Conservation (phyloP, 2,113 vertebrate species). For the Brachirus orientalis region DNA sequence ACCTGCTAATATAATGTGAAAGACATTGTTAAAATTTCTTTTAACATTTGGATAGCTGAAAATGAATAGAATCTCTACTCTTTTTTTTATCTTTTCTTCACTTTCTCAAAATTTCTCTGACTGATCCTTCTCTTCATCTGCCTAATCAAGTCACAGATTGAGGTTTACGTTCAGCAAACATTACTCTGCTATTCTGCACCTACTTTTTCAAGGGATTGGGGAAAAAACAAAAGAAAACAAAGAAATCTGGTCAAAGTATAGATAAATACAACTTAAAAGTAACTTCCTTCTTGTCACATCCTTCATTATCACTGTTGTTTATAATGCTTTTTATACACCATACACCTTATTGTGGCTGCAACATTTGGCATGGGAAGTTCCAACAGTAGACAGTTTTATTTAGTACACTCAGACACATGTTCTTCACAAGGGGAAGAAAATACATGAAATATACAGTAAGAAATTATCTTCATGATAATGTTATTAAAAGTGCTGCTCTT, state of each 20-base stretch:
- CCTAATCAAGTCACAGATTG: constrained; percentile 44
- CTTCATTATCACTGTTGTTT: no score
- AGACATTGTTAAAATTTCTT: no score
- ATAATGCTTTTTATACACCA: background rate
- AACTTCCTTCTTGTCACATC: background rate
- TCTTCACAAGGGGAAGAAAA: background rate
- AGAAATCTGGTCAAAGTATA: background rate
- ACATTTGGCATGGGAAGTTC: background rate
- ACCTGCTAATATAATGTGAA: no score
- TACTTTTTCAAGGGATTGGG: constrained; percentile 1
- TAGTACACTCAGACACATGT: background rate
- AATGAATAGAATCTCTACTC: no score
- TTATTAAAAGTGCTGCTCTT: background rate
- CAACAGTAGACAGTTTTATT: background rate
- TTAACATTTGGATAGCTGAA: no score
- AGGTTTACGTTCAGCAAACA: constrained; percentile 48
- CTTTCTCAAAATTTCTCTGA: no score
- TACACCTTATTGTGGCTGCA: background rate
- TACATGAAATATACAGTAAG: background rate
- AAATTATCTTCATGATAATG: background rate
- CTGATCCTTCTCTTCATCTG: constrained; percentile 53
- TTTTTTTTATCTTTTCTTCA: no score
- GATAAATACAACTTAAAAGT: background rate
- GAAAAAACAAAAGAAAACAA: no score
- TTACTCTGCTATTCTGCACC: constrained; percentile 3